Conservation (phyloP, 1,140 invertebrate genomes). For the Papilio dardanus region DNA sequence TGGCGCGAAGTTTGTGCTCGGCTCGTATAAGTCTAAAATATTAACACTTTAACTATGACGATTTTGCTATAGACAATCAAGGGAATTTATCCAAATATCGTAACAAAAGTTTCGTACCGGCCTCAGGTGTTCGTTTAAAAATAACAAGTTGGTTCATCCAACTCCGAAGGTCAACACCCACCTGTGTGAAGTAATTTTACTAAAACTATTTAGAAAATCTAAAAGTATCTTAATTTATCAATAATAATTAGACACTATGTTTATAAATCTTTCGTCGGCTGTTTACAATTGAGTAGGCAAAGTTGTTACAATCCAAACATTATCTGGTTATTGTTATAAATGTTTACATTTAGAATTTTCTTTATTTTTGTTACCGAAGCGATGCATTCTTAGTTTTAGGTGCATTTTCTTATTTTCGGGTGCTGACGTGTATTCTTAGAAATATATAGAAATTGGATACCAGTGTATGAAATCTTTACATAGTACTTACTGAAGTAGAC, state of each 20-base stretch:
- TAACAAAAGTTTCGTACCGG: slow-evolving; percentile 51
- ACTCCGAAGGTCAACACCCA: slow-evolving; percentile 58
- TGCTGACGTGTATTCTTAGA: neutral
- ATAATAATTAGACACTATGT: slow-evolving; percentile 52
- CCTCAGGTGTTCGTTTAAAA: slow-evolving; percentile 67
- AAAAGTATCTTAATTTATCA: slow-evolving; percentile 40
- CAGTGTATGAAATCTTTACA: no score
- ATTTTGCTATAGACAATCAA: neutral
- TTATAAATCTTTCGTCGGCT: slow-evolving; percentile 69
- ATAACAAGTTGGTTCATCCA: slow-evolving; percentile 72
- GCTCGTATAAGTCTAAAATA: no score
- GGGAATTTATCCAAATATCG: slow-evolving; percentile 21
- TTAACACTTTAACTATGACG: no score
- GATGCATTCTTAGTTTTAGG: neutral
- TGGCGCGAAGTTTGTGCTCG: no score
- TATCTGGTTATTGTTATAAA: slow-evolving; percentile 30
- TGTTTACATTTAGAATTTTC: neutral
- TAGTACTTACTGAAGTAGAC: no score
- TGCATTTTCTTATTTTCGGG: neutral
- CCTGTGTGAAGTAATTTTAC: slow-evolving; percentile 46
- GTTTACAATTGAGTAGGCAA: slow-evolving; percentile 68
- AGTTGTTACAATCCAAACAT: slow-evolving; percentile 44
- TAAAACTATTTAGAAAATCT: slow-evolving; percentile 49
- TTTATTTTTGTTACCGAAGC: neutral
- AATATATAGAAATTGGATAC: neutral